Conservation (phyloP, 2,113 vertebrate genomes). For the Melozone crissalis region DNA sequence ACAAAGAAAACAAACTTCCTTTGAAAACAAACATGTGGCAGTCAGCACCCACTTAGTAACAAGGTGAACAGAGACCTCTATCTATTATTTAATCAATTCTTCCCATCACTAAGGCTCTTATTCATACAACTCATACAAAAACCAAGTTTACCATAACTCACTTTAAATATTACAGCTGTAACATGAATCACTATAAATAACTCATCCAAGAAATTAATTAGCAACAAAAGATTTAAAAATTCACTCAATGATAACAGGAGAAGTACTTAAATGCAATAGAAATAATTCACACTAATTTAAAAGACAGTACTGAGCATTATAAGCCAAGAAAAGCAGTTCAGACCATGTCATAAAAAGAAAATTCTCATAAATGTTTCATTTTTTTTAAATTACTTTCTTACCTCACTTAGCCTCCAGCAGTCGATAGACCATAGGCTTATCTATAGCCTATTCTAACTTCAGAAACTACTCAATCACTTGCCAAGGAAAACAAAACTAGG, state of each 20-base stretch:
- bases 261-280: neutral
- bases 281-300: neutral
- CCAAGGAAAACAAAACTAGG: neutral
- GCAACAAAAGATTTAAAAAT: neutral
- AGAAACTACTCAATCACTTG: neutral
- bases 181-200: neutral
- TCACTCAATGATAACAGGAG: neutral
- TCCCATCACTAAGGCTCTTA: neutral
- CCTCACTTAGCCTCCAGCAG: constrained; percentile 8
- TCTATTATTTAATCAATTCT: neutral
- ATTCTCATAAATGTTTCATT: constrained; percentile 32
- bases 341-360: neutral
- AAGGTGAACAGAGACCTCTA: neutral
- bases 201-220: neutral
- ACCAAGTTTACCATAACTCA: neutral
- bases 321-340: constrained; percentile 4
- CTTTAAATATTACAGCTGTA: neutral
- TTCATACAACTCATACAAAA: neutral
- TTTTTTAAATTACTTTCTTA: neutral
- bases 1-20: neutral
- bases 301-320: neutral
- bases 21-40: neutral
- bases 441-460: neutral
- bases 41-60: neutral
- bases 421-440: neutral